Evolutionary conservation across 2,797 vertebrate genomes (phyloP).

Genomic region (Pipistrellus pipistrellus): DNA sequence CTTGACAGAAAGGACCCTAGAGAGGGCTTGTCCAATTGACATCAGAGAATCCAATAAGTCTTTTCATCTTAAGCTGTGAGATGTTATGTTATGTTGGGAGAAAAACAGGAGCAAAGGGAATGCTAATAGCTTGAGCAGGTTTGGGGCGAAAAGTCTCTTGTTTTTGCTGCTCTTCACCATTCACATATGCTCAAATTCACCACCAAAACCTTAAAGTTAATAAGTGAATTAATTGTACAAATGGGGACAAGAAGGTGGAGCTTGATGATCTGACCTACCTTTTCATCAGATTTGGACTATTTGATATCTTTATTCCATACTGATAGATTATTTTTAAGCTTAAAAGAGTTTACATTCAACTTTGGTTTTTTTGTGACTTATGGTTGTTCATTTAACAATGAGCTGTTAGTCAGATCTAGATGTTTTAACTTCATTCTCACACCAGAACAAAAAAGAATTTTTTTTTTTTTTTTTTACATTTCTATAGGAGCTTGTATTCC

Average conservation of each 20-base stretch:
- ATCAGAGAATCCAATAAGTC: constrained; percentile 83
- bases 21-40: constrained; percentile 84
- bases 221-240: not conserved
- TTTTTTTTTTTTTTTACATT: constrained; percentile 16
- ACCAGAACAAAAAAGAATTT: constrained; percentile 2
- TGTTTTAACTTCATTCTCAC: not conserved
- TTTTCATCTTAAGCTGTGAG: constrained; percentile 77
- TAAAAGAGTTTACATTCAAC: not conserved
- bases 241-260: not conserved
- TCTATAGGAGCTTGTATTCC: not conserved
- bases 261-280: not conserved
- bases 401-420: not conserved
- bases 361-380: not conserved
- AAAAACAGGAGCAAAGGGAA: constrained; percentile 55
- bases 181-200: not conserved
- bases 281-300: not conserved
- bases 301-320: not conserved
- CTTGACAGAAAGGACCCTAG: constrained; percentile 84
- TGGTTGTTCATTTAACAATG: not conserved
- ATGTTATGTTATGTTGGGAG: constrained; percentile 53
- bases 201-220: not conserved
- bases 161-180: not conserved
- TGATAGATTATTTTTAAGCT: constrained; percentile 18
- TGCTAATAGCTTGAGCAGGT: constrained; percentile 59
- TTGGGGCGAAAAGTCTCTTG: constrained; percentile 4